Evolutionary conservation across 2,113 vertebrate genomes (phyloP).

Genomic region (Colius striatus): DNA sequence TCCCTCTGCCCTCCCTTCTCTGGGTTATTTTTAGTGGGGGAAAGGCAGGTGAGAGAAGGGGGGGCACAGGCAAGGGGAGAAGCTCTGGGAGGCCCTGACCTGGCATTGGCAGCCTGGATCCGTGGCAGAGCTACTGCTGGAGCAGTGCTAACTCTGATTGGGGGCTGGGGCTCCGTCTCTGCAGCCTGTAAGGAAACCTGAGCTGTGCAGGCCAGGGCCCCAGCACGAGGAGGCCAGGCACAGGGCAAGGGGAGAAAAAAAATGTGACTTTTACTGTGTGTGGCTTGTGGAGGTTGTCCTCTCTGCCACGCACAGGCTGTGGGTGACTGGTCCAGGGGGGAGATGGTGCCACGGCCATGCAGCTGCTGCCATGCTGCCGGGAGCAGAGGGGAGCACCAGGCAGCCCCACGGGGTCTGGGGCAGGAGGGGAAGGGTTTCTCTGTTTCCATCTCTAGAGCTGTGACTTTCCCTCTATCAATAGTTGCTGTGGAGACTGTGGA

Average conservation of each 20-base stretch:
- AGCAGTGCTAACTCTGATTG: neutral
- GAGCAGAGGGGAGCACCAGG: neutral
- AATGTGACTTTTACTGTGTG: neutral
- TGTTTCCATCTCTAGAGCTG: slow-evolving; percentile 40
- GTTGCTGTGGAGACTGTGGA: slow-evolving; percentile 34
- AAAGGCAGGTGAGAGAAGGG: slow-evolving; percentile 40
- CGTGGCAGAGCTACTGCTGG: neutral
- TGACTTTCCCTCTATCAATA: slow-evolving; percentile 68
- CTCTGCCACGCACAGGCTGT: neutral
- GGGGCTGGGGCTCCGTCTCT: neutral
- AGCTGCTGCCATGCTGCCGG: neutral
- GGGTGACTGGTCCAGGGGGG: neutral
- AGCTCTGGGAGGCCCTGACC: neutral
- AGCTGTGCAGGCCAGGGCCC: neutral
- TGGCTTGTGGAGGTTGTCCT: neutral
- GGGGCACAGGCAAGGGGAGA: slow-evolving; percentile 27
- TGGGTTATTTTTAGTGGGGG: neutral
- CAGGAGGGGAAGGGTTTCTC: neutral
- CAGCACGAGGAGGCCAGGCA: neutral
- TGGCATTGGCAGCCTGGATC: neutral
- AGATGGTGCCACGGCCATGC: neutral
- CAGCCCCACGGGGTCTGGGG: neutral
- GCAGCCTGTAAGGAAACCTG: neutral
- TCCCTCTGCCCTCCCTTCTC: neutral
- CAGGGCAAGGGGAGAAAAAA: neutral